These are phyloP conservation scores for Motacilla tschutschensis DNA, from an alignment of 2,113 vertebrate genomes.

Conservation along the genomic window DNA sequence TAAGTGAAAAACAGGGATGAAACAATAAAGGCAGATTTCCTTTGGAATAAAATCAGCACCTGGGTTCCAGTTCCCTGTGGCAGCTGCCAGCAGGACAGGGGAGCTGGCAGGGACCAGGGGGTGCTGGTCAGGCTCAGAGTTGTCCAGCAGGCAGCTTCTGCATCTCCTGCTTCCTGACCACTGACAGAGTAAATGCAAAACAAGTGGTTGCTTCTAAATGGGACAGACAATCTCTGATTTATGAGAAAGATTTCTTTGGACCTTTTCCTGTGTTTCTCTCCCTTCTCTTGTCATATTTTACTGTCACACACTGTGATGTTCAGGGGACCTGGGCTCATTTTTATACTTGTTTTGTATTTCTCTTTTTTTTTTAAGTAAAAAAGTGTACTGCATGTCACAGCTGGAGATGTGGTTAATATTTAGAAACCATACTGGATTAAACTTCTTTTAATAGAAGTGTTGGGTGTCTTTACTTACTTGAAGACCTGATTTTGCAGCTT, in stretches of 20 bases:
- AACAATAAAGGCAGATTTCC: constrained; percentile 12
- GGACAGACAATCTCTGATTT: not conserved
- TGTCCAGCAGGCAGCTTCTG: not conserved
- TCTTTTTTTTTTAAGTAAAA: constrained; percentile 4
- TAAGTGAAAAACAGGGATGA: not conserved
- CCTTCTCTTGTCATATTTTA: not conserved
- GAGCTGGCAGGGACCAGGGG: not conserved
- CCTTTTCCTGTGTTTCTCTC: not conserved
- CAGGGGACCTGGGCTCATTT: constrained; percentile 20
- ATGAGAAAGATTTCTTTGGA: not conserved
- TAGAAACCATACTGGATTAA: constrained; percentile 65
- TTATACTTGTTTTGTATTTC: constrained; percentile 36
- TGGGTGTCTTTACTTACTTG: not conserved
- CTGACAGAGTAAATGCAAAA: not conserved
- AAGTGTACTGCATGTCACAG: constrained; percentile 63
- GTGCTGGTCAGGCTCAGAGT: not conserved
- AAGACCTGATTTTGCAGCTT: not conserved
- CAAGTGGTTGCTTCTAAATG: not conserved
- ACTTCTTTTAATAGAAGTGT: constrained; percentile 7
- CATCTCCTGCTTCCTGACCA: not conserved
- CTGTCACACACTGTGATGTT: constrained; percentile 42
- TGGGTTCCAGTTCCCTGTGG: not conserved
- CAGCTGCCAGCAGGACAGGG: not conserved
- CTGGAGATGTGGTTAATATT: constrained; percentile 33
- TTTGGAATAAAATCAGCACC: not conserved